A percentile compares a stretch with the other conserved stretches of the same genome.
Evolutionary conservation across 2,113 vertebrate genomes (phyloP).

Genomic region (Apaloderma vittatum): DNA sequence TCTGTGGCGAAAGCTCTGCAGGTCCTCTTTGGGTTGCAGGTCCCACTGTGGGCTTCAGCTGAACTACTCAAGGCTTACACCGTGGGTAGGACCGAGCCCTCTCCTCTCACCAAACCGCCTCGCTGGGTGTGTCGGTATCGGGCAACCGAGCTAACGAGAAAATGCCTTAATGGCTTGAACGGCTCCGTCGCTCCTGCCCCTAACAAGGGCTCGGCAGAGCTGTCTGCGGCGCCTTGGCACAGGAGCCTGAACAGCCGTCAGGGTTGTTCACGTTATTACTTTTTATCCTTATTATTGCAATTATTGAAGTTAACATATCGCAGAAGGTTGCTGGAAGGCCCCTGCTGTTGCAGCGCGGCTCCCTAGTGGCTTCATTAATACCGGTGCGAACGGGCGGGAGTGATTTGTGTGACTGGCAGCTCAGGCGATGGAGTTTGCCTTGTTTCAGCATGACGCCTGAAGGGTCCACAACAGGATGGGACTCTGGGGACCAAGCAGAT

Average conservation of each 20-base stretch:
- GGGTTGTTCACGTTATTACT: background rate
- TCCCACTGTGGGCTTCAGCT: background rate
- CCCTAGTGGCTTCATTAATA: background rate
- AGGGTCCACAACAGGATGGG: background rate
- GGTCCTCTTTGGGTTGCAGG: background rate
- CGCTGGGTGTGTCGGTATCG: rapidly evolving
- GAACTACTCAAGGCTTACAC: background rate
- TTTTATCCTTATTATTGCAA: background rate
- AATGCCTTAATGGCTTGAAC: too few species aligned
- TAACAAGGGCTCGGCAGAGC: background rate
- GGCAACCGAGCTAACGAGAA: too few species aligned
- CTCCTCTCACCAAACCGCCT: rapidly evolving
- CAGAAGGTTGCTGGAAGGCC: background rate
- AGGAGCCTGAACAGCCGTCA: rapidly evolving
- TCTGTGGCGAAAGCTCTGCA: background rate
- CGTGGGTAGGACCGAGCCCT: background rate
- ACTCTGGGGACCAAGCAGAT: background rate
- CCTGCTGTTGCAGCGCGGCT: background rate
- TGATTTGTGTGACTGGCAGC: rapidly evolving
- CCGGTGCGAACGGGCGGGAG: background rate
- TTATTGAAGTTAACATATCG: rapidly evolving
- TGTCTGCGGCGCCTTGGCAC: background rate
- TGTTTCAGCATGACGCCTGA: rapidly evolving
- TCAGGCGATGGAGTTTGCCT: background rate
- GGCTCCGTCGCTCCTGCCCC: background rate